Evolutionary conservation across 2,888 invertebrate genomes (phyloP).

Genomic region (Ophion costatus): DNA sequence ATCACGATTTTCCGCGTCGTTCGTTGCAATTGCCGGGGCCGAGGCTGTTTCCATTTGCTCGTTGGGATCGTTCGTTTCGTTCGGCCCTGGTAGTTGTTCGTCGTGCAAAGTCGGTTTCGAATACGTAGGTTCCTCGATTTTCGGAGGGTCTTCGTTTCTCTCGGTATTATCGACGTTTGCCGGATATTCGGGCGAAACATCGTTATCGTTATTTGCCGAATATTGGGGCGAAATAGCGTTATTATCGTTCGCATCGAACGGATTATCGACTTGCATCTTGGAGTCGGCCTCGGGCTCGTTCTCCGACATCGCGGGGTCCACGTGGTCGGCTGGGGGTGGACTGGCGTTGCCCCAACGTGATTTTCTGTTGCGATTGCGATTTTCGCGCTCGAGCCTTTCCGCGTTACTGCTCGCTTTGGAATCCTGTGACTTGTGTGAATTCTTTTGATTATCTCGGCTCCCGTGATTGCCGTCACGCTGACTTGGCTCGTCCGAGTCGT

Average conservation of each 20-base stretch:
- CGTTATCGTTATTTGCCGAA: neutral
- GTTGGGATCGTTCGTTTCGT: slow-evolving; percentile 8
- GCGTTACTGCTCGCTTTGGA: slow-evolving; percentile 62
- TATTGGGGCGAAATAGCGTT: slow-evolving; percentile 8
- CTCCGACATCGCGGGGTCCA: slow-evolving; percentile 51
- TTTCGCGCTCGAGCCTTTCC: slow-evolving; percentile 51
- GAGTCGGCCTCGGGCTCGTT: slow-evolving; percentile 59
- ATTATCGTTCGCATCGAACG: slow-evolving; percentile 44
- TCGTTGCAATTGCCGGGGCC: slow-evolving; percentile 4
- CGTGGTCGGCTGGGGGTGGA: slow-evolving; percentile 70
- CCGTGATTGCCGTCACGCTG: slow-evolving; percentile 60
- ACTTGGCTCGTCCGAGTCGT: slow-evolving; percentile 62
- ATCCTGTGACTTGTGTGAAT: slow-evolving; percentile 53
- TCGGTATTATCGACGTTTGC: slow-evolving; percentile 1
- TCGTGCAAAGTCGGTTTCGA: slow-evolving; percentile 18
- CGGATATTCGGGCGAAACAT: slow-evolving; percentile 1
- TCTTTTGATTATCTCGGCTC: slow-evolving; percentile 71
- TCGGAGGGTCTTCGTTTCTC: slow-evolving; percentile 16
- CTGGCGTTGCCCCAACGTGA: slow-evolving; percentile 74
- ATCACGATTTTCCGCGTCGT: slow-evolving; percentile 27
- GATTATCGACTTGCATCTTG: slow-evolving; percentile 56
- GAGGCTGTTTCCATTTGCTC: slow-evolving; percentile 14
- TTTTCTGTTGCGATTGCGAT: slow-evolving; percentile 77
- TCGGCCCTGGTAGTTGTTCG: slow-evolving; percentile 10
- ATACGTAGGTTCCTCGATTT: neutral